Evolutionary conservation across 2,797 vertebrate species (phyloP), one percentile per base, ranked within the genome.

Genomic region (Dendrocincla tyrannina): DNA sequence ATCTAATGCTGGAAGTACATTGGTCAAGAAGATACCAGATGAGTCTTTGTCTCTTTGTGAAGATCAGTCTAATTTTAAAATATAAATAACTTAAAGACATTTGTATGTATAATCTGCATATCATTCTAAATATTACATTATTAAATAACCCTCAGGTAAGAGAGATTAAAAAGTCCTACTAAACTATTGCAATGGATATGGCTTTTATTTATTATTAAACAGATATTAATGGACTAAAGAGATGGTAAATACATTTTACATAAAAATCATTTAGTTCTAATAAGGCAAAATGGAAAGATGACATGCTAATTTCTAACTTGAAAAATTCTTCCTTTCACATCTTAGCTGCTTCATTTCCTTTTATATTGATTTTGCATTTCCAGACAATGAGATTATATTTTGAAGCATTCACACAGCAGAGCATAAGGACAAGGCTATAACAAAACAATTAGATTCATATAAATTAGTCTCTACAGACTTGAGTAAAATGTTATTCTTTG

Each of bases 341-440:
- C 41, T 69, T 86, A 89, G 73, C 73, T 88, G 89, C 91, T 91
- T 95, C 47, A 0, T 59, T 96, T 96, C 79, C 56, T 92, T 92
- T 93, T 84, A 35, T 86, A 97, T 96, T 88, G 95, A 97, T 96
- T 95, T 93, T 86, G 55, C 27, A n/a, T 88, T 96, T 94, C 37
- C 32, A 95, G 76, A 91, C 69, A 88, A 92, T 73, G 50, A 88
- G 76, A 96, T 95, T 91, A 88, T 91, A 63, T 92, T 94, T 86
- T 92, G 81, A 96, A 90, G 32, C 69, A 88, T 67, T 96, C 77
- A 73, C 55, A 91, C 12, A 81, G 47, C 44, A 81, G 19, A 93
- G 14, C 32, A 49, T 84, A 76, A 95, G 76, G 89, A 92, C 73
- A 96, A 95, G 33, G 28, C 59, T 91, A 59, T 74, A 94, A 93